Conservation (phyloP, 2,113 vertebrate species). For the Macquaria ambigua region DNA sequence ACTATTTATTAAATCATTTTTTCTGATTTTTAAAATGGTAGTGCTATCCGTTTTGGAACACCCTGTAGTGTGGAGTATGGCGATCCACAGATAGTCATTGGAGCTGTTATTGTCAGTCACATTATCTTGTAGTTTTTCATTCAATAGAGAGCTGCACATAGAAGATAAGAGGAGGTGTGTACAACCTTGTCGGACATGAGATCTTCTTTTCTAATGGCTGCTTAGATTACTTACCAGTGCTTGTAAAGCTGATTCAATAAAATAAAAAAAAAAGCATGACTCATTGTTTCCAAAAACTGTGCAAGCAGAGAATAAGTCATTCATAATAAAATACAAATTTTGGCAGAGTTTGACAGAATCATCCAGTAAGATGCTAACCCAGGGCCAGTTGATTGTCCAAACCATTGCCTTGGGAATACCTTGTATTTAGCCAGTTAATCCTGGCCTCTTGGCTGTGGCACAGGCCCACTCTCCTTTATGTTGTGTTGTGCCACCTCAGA, state of each 20-base stretch:
- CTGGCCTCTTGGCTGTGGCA: conserved; percentile 1
- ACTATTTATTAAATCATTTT: neutral
- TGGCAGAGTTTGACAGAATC: conserved; percentile 23
- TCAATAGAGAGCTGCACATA: neutral
- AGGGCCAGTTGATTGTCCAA: conserved; percentile 19
- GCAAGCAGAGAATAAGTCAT: conserved; percentile 25
- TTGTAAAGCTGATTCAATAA: conserved; percentile 21
- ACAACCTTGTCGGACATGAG: conserved; percentile 16
- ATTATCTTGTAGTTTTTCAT: neutral
- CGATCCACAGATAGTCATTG: neutral
- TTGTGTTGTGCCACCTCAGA: conserved; percentile 3
- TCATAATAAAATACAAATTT: conserved; percentile 20
- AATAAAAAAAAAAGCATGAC: conserved; percentile 36
- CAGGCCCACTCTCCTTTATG: neutral
- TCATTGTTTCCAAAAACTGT: conserved; percentile 30
- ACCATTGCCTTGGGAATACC: neutral
- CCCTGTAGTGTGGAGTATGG: neutral
- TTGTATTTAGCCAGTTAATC: conserved; percentile 24
- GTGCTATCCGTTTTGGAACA: neutral
- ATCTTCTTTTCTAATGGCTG: conserved; percentile 30
- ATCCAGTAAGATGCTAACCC: conserved; percentile 20
- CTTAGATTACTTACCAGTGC: conserved; percentile 21
- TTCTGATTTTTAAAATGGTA: neutral
- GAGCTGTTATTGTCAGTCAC: neutral
- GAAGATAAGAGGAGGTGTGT: conserved; percentile 11